Conservation (phyloP, 2,888 invertebrate genomes). For the Cephus rjabovi region DNA sequence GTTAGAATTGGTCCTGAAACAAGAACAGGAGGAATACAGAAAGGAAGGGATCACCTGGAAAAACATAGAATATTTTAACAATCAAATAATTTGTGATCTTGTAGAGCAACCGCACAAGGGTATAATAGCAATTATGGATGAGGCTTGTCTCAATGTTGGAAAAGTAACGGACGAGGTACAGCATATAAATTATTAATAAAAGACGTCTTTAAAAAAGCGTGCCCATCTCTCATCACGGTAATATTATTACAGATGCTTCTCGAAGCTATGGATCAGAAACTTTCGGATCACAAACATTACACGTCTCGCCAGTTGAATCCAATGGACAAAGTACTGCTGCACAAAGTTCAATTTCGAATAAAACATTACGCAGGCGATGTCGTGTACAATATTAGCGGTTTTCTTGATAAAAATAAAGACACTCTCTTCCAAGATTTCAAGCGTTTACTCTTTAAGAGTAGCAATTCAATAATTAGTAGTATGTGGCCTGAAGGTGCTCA, state of each 20-base stretch:
- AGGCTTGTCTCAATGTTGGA: constrained; percentile 96
- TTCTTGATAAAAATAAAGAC: constrained; percentile 98
- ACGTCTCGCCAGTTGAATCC: constrained; percentile 87
- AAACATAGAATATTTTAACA: constrained; percentile 96
- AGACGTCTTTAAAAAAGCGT: too few relatives aligned
- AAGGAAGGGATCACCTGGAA: constrained; percentile 97
- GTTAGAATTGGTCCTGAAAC: constrained; percentile 93
- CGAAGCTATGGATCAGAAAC: constrained; percentile 92
- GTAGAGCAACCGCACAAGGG: constrained; percentile 95
- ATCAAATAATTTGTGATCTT: constrained; percentile 94
- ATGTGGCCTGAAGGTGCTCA: constrained; percentile 99
- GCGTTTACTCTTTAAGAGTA: constrained; percentile 87
- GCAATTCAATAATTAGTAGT: constrained; percentile 78
- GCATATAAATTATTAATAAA: too few relatives aligned
- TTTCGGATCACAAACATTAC: constrained; percentile 89
- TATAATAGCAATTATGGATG: constrained; percentile 93
- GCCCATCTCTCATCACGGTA: constrained; percentile 7
- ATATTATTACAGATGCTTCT: constrained; percentile 76
- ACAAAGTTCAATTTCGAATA: constrained; percentile 83
- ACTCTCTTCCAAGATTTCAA: constrained; percentile 97
- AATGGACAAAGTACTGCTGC: constrained; percentile 82
- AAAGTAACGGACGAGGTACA: constrained; percentile 79
- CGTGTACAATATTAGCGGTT: constrained; percentile 88
- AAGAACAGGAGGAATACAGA: constrained; percentile 97
- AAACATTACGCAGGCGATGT: constrained; percentile 98